Percentiles rank a stretch among this genome's conserved stretches.
Evolutionary conservation across 2,888 invertebrate species (phyloP).

Genomic region (Sarcophaga variegata): DNA sequence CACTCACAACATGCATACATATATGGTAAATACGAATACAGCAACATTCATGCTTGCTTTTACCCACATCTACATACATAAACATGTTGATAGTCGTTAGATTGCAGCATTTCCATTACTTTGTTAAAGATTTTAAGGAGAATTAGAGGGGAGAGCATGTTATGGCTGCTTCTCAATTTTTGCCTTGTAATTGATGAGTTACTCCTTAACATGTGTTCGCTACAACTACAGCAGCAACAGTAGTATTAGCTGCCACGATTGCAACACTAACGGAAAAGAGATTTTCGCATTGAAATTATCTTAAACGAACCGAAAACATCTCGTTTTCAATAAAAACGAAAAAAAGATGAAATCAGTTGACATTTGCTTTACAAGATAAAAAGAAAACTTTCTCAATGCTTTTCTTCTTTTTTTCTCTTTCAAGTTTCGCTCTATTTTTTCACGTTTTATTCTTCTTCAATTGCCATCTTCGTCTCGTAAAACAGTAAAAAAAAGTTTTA

Average conservation of each 20-base stretch:
- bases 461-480: too few relatives aligned
- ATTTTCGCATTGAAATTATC: background rate
- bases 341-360: slow-evolving; percentile 12
- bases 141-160: background rate
- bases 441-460: too few relatives aligned
- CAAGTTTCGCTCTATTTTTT: too few relatives aligned
- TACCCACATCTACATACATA: background rate
- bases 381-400: background rate
- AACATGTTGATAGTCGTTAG: background rate
- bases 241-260: too few relatives aligned
- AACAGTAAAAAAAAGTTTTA: slow-evolving; percentile 14
- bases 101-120: background rate
- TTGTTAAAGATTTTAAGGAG: background rate
- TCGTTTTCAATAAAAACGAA: background rate
- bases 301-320: slow-evolving; percentile 5
- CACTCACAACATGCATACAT: background rate
- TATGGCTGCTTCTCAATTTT: background rate
- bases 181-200: slow-evolving; percentile 8
- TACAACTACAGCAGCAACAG: background rate
- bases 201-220: background rate
- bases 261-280: background rate
- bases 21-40: too few relatives aligned
- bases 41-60: background rate
- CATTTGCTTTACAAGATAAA: slow-evolving; percentile 3
- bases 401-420: background rate